A percentile compares a stretch with the other conserved stretches of the same genome.
Evolutionary conservation across 1,140 invertebrate species (phyloP).

Genomic region (Lepidurus apus): DNA sequence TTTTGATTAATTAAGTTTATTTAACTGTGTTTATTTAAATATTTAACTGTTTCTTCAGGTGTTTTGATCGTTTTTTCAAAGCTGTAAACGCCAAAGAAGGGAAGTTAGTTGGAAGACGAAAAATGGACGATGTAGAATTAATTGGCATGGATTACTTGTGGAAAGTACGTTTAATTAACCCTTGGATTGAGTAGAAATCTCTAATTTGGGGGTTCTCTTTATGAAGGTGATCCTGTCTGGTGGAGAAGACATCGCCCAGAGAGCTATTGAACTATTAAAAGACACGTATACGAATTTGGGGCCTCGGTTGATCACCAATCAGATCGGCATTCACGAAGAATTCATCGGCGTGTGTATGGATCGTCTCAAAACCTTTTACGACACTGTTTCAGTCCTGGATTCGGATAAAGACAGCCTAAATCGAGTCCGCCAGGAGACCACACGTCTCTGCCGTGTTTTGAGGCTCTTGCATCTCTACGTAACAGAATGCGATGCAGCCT

Average conservation of each 20-base stretch:
- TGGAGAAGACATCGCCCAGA: slow-evolving; percentile 82
- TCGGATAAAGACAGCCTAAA: slow-evolving; percentile 52
- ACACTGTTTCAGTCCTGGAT: slow-evolving; percentile 56
- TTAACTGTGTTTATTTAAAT: neutral
- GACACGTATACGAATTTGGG: slow-evolving; percentile 92
- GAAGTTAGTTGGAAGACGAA: slow-evolving; percentile 77
- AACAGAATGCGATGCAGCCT: slow-evolving; percentile 89
- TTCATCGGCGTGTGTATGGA: slow-evolving; percentile 86
- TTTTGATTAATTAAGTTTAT: neutral
- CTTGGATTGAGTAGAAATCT: slow-evolving; percentile 22
- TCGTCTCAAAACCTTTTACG: slow-evolving; percentile 74
- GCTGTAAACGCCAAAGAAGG: slow-evolving; percentile 93
- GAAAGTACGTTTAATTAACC: slow-evolving; percentile 58
- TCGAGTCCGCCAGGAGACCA: slow-evolving; percentile 65
- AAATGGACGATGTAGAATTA: slow-evolving; percentile 63
- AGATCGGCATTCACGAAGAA: slow-evolving; percentile 79
- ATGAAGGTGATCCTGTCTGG: slow-evolving; percentile 75
- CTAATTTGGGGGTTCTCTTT: slow-evolving; percentile 23
- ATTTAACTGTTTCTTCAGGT: slow-evolving; percentile 48
- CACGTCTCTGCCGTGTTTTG: slow-evolving; percentile 86
- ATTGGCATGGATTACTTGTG: slow-evolving; percentile 95
- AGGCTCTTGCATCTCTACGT: slow-evolving; percentile 94
- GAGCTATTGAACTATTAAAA: slow-evolving; percentile 84
- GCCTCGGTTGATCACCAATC: slow-evolving; percentile 67
- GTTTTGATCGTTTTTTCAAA: slow-evolving; percentile 93